Conservation (phyloP, 2,113 vertebrate species). For the Bucco capensis region DNA sequence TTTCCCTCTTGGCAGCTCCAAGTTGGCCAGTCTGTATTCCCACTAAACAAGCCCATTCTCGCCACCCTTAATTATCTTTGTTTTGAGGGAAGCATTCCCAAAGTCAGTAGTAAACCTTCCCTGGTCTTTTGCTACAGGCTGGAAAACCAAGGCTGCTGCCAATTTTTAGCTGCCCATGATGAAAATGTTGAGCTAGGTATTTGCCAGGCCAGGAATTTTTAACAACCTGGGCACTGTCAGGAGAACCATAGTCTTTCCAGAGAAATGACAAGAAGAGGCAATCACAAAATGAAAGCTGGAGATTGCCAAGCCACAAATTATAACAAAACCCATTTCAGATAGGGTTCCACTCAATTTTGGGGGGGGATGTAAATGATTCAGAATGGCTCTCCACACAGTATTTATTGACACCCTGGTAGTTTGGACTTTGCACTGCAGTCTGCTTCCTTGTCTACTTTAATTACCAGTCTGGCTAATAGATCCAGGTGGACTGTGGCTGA, state of each 20-base stretch:
- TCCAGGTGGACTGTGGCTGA: not conserved
- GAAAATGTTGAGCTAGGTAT: not conserved
- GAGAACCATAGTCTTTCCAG: not conserved
- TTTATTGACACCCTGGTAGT: not conserved
- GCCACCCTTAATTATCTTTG: not conserved
- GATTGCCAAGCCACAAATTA: not conserved
- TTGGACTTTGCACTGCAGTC: not conserved
- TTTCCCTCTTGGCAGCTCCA: not conserved
- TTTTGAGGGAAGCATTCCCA: not conserved
- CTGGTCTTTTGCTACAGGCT: not conserved
- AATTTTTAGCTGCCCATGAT: not conserved
- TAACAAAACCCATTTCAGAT: not conserved
- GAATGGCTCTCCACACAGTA: not conserved
- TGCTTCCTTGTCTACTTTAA: not conserved
- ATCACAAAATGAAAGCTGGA: not conserved
- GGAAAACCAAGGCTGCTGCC: not conserved
- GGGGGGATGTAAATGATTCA: not conserved
- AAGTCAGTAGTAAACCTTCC: not conserved
- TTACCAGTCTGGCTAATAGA: not conserved
- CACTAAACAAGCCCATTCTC: not conserved
- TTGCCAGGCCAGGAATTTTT: not conserved
- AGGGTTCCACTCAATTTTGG: not conserved
- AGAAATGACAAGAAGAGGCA: not conserved
- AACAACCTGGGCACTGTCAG: not conserved
- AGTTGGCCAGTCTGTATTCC: not conserved